Percentiles rank a stretch among this genome's conserved stretches.
Evolutionary conservation across 2,888 invertebrate species (phyloP).

Genomic region (Eilema sororculum): DNA sequence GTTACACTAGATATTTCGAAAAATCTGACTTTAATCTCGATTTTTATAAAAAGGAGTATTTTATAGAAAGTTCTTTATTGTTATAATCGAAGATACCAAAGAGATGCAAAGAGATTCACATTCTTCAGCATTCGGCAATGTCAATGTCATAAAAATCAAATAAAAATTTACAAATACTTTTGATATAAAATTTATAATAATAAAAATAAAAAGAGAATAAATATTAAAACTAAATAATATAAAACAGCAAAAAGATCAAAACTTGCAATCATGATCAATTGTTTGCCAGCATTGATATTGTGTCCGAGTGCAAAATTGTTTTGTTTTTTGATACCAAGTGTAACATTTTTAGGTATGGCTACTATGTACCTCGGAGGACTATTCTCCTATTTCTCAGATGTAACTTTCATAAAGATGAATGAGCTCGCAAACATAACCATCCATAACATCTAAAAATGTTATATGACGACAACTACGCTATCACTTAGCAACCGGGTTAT

Average conservation of each 20-base stretch:
- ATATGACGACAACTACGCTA: too few relatives aligned
- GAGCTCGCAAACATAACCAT: slow-evolving; percentile 49
- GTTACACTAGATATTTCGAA: too few relatives aligned
- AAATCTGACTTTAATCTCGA: too few relatives aligned
- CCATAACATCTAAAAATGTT: slow-evolving; percentile 25
- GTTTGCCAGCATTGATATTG: slow-evolving; percentile 57
- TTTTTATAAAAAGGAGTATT: too few relatives aligned
- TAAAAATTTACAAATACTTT: slow-evolving; percentile 5
- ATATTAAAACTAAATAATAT: slow-evolving; percentile 17
- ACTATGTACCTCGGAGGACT: slow-evolving; percentile 60
- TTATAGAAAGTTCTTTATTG: too few relatives aligned
- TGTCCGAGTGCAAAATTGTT: slow-evolving; percentile 67
- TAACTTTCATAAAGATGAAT: slow-evolving; percentile 57
- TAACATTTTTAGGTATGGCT: slow-evolving; percentile 59
- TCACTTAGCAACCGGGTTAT: slow-evolving; percentile 11
- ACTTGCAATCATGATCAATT: slow-evolving; percentile 53
- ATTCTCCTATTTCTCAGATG: slow-evolving; percentile 53
- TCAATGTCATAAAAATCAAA: slow-evolving; percentile 12
- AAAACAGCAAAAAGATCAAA: slow-evolving; percentile 10
- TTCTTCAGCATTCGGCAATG: background rate
- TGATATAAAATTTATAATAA: slow-evolving; percentile 11
- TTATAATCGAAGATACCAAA: background rate
- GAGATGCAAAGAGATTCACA: background rate
- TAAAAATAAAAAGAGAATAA: slow-evolving; percentile 29
- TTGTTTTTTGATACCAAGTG: slow-evolving; percentile 67